Evolutionary conservation across 1,140 invertebrate genomes (phyloP), one percentile per base, ranked within the genome.

Genomic region (Heterodera carotae): DNA sequence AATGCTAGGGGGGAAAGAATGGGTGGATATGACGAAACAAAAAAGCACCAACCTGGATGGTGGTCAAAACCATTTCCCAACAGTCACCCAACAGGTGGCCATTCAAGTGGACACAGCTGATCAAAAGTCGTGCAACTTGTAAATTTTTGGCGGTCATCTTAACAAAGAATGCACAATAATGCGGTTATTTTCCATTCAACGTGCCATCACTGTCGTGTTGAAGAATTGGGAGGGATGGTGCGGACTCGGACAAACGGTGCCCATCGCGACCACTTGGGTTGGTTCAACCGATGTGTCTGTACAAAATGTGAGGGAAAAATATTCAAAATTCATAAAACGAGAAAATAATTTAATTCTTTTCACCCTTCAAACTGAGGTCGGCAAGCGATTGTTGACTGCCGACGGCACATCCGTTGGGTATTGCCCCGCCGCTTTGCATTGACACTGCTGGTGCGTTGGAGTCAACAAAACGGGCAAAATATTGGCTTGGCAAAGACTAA

Each of bases 131-230:
- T 92, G 98, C 96, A 59, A 95, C 96, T 83, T 97, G 94, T 29
- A 99, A 90, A 91, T 99, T 98, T 86, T 98, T 96, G 0, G 95
- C 93, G 6, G 96, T 98, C 83, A 99, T 90, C 90, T 90, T n/a
- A n/a, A n/a, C n/a, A n/a, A n/a, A n/a, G n/a, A n/a, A n/a, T n/a
- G n/a, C n/a, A n/a, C n/a, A n/a, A n/a, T n/a, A n/a, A n/a, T n/a
- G n/a, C n/a, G n/a, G n/a, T n/a, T n/a, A n/a, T n/a, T n/a, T n/a
- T n/a, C n/a, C n/a, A n/a, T n/a, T n/a, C n/a, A n/a, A 70, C 85
- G 77, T 78, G 90, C 90, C 94, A 98, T 96, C 43, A 98, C 96
- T n/a, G 94, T 93, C n/a, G 93, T 93, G 89, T 94, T 93, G 86
- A 94, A 93, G 88, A 86, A 80, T 18, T 71, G 74, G 68, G 91